Evolutionary conservation across 2,888 invertebrate species (phyloP).

Genomic region (Pyrocoelia pectoralis): DNA sequence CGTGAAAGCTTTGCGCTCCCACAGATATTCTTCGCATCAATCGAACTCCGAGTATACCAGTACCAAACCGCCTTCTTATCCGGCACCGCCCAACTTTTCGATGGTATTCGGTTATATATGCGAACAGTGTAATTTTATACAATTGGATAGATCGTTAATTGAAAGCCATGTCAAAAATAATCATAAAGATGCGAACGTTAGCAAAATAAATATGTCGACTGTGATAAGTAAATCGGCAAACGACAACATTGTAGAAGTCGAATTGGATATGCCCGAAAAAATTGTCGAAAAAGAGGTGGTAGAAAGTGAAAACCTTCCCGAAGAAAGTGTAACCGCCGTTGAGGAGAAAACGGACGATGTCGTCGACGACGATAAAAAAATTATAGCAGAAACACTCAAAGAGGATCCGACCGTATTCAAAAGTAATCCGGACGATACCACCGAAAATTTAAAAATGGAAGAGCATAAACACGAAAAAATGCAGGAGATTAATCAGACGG

Average conservation of each 20-base stretch:
- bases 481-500: constrained; percentile 59
- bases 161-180: constrained; percentile 69
- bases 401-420: constrained; percentile 36
- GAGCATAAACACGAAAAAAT: constrained; percentile 61
- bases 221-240: neutral
- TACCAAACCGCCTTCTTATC: constrained; percentile 37
- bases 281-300: neutral
- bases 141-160: constrained; percentile 68
- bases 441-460: constrained; percentile 54
- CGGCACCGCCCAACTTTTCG: constrained; percentile 39
- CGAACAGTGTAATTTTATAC: constrained; percentile 76
- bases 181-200: constrained; percentile 62
- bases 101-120: constrained; percentile 70
- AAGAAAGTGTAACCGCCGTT: no score
- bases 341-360: no score
- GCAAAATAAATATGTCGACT: constrained; percentile 53
- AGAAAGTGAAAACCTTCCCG: neutral
- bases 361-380: no score
- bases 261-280: neutral
- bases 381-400: neutral
- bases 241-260: neutral
- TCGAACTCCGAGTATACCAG: constrained; percentile 47
- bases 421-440: constrained; percentile 17
- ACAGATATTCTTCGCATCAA: constrained; percentile 45
- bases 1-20: constrained; percentile 47